These are phyloP conservation scores for Pomacea canaliculata DNA, from an alignment of 2,888 invertebrate species.

Conservation along the genomic window DNA sequence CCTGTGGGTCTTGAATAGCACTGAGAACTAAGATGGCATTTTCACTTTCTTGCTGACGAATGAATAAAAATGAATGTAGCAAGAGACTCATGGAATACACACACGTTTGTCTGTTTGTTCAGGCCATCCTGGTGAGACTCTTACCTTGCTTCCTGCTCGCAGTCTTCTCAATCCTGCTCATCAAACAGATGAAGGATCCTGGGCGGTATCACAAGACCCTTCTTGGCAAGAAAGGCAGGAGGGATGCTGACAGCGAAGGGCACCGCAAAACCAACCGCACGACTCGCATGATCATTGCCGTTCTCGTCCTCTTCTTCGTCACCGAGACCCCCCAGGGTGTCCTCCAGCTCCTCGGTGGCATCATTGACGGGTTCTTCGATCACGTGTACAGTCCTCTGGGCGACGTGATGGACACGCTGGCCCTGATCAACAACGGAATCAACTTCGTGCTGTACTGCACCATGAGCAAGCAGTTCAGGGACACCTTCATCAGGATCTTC, in stretches of 20 bases:
- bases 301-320: conserved; percentile 87
- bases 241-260: conserved; percentile 46
- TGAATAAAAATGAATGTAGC: too few relatives aligned
- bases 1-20: too few relatives aligned
- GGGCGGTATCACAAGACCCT: conserved; percentile 62
- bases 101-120: conserved; percentile 72
- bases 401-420: conserved; percentile 90
- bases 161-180: conserved; percentile 73
- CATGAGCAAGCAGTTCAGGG: conserved; percentile 93
- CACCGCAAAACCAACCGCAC: conserved; percentile 77
- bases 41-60: too few relatives aligned
- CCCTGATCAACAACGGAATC: conserved; percentile 90
- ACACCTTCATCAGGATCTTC: conserved; percentile 76
- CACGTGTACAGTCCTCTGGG: conserved; percentile 74
- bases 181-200: conserved; percentile 69
- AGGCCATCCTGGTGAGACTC: conserved; percentile 91
- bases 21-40: too few relatives aligned
- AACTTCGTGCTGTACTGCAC: conserved; percentile 94
- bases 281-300: conserved; percentile 88
- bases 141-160: conserved; percentile 91
- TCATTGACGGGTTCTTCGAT: conserved; percentile 80
- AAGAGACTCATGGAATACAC: too few relatives aligned
- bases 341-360: conserved; percentile 81
- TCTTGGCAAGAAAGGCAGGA: conserved; percentile 43
- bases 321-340: conserved; percentile 89